Evolutionary conservation across 2,113 vertebrate genomes (phyloP).

Genomic region (Microcebus griseorufus): DNA sequence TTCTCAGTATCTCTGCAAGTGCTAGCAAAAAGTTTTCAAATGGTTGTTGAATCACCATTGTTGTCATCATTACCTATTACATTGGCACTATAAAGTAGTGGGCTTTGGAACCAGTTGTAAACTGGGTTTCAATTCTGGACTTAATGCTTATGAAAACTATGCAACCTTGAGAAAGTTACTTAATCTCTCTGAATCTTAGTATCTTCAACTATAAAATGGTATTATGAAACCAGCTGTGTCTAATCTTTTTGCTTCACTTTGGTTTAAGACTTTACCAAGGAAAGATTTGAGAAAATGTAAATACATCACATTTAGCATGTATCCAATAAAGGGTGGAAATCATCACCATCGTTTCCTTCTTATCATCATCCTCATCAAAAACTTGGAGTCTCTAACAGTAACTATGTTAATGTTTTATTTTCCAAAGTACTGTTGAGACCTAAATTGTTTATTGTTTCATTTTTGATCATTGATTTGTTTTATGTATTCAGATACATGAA

Average conservation of each 20-base stretch:
- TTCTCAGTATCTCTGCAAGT: background rate
- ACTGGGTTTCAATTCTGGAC: background rate
- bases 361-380: background rate
- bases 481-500: background rate
- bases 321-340: background rate
- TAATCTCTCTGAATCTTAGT: background rate
- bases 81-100: background rate
- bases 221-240: background rate
- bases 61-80: background rate
- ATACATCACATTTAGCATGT: accelerated
- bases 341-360: accelerated
- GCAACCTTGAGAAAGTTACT: background rate
- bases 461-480: background rate
- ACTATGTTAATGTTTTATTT: background rate
- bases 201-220: background rate
- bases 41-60: background rate
- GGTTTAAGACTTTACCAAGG: background rate
- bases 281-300: background rate
- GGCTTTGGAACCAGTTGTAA: background rate
- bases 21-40: background rate
- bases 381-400: background rate
- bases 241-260: background rate
- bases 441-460: background rate
- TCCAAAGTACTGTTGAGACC: background rate
- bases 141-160: background rate